Base-by-base conservation (phyloP, 2,797 vertebrate species). In the Phaenicophaeus curvirostris region DNA sequence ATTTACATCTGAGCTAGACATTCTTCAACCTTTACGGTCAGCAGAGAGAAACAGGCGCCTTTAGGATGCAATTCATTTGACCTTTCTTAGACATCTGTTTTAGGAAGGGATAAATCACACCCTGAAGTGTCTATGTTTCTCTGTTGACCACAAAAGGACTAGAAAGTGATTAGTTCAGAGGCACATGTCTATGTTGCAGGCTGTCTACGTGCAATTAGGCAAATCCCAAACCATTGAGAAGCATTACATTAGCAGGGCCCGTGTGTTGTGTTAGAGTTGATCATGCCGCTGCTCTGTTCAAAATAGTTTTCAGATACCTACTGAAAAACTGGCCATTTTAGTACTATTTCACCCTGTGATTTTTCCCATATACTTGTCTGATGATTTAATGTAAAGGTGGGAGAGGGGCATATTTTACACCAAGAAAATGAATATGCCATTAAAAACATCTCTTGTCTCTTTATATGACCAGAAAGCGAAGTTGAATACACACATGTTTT, bases 31-130 rank as follows among this genome's bases (percentile, higher is more conserved):
- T 91, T 88, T 76, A 88, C 88, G 73, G 85, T 76, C 67, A 86
- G 83, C 8, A 18, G 94, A 79, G 77, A 95, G 90, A 76, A 91
- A 86, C 4, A 82, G 83, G 73, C 59, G 63, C 66, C 94, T 94
- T 66, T 79, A 93, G 93, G 85, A 90, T 59, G 55, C 83, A 78
- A 86, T 93, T 78, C 80, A 57, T 95, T 94, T 94, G 87, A 93
- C 93, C 90, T 95, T 78, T 88, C 63, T 81, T 86, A 86, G 90
- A 73, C 54, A 63, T 73, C 80, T 91, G 69, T 77, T 94, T 93
- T 86, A 79, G 71, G 86, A 94, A 87, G 62, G 86, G 59, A 91
- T 79, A 91, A 94, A 95, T 95, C 85, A 63, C 51, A 69, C 31
- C 18, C 31, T 31, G 82, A 81, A 67, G 35, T 57, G 10, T 63